Percentiles rank a stretch among this genome's conserved stretches.
phyloP scores from a whole-genome alignment of 2,113 vertebrate species.

The Picathartes gymnocephalus region DNA sequence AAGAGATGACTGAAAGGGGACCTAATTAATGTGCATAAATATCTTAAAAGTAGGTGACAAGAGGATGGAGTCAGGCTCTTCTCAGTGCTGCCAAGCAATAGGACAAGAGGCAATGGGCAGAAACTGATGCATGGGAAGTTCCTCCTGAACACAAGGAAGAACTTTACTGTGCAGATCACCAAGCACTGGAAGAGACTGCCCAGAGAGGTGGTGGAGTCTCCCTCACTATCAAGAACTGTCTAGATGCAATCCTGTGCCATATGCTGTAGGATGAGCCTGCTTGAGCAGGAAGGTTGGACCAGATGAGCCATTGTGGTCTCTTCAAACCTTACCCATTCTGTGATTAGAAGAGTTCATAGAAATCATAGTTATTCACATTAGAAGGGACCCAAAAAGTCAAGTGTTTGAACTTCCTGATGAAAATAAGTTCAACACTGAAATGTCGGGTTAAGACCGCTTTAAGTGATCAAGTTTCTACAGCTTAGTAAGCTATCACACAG shows the following conservation, averaged over 20 bases:
- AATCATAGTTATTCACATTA: background rate
- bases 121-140: background rate
- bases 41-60: background rate
- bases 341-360: background rate
- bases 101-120: background rate
- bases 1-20: fast-evolving
- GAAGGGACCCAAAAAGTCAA: background rate
- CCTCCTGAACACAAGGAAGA: background rate
- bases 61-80: background rate
- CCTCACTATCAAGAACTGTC: background rate
- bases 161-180: background rate
- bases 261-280: too few relatives aligned
- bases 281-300: background rate
- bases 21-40: background rate
- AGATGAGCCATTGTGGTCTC: background rate
- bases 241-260: background rate
- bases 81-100: background rate
- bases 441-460: background rate
- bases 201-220: background rate
- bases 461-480: background rate
- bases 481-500: background rate
- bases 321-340: background rate
- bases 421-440: background rate
- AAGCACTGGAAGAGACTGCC: background rate
- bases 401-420: background rate